Evolutionary conservation across 2,113 vertebrate genomes (phyloP).

Genomic region (Oxygymnocypris stewartii): DNA sequence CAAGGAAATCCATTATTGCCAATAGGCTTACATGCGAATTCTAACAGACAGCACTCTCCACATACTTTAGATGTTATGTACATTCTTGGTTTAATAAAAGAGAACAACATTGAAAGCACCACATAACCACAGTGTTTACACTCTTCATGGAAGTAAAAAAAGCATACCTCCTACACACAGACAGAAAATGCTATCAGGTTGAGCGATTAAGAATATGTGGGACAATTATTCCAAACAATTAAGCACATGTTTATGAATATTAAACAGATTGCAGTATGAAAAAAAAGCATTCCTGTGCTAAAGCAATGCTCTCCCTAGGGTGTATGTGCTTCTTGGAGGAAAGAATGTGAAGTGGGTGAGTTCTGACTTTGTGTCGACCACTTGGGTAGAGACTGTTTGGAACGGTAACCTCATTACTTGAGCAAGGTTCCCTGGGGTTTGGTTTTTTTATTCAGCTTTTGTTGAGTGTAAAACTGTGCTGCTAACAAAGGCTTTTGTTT

Average conservation of each 20-base stretch:
- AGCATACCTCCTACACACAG: not conserved
- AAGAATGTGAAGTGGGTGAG: not conserved
- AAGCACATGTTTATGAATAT: slow-evolving; percentile 19
- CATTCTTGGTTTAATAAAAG: not conserved
- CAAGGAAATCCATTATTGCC: not conserved
- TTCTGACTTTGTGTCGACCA: not conserved
- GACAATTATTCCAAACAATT: not conserved
- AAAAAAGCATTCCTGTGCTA: not conserved
- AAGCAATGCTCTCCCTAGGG: not conserved
- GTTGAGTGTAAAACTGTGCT: not conserved
- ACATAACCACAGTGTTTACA: not conserved
- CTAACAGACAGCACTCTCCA: not conserved
- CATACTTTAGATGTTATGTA: not conserved
- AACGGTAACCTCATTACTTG: slow-evolving; percentile 34
- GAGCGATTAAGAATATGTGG: slow-evolving; percentile 8
- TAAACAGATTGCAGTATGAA: slow-evolving; percentile 12
- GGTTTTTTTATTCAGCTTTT: slow-evolving; percentile 4
- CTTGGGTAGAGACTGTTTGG: not conserved
- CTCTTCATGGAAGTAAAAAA: slow-evolving; percentile 9
- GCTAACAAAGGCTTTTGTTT: not conserved
- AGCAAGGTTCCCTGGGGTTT: not conserved
- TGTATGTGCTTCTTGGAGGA: not conserved
- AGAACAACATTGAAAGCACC: not conserved
- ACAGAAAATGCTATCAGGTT: slow-evolving; percentile 13
- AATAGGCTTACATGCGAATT: not conserved